phyloP scores from a whole-genome alignment of 1,140 invertebrate genomes.

The Hypothenemus hampei region DNA sequence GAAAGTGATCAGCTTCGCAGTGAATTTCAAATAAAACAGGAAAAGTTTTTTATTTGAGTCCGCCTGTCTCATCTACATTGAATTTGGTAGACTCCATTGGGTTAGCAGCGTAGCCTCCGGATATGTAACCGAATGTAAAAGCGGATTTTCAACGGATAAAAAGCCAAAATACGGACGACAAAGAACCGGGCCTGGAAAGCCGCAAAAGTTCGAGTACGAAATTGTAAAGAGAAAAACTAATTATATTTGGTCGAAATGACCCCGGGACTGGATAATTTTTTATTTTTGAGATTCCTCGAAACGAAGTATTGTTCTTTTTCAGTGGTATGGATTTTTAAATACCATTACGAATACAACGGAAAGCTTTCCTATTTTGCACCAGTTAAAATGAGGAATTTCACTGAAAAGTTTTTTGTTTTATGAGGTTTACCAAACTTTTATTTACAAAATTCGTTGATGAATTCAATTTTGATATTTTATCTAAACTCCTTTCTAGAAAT shows the following conservation, averaged over 20 bases:
- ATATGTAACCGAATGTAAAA: slow-evolving; percentile 35
- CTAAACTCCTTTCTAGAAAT: too few relatives aligned
- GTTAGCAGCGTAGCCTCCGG: slow-evolving; percentile 38
- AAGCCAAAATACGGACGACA: slow-evolving; percentile 21
- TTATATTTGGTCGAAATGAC: slow-evolving; percentile 8
- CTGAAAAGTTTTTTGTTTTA: too few relatives aligned
- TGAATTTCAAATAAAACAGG: slow-evolving; percentile 40
- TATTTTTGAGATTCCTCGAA: too few relatives aligned
- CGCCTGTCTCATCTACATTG: slow-evolving; percentile 42
- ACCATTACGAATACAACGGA: too few relatives aligned
- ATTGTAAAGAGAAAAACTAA: slow-evolving; percentile 14
- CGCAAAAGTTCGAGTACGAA: slow-evolving; percentile 7
- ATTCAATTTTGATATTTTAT: too few relatives aligned
- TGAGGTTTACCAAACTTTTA: too few relatives aligned
- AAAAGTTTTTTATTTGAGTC: slow-evolving; percentile 39
- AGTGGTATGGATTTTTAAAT: too few relatives aligned
- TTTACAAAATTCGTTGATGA: too few relatives aligned
- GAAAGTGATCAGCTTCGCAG: slow-evolving; percentile 38
- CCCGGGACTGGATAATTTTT: slow-evolving; percentile 4
- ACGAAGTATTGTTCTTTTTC: too few relatives aligned
- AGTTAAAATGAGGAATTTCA: too few relatives aligned
- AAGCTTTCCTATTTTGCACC: too few relatives aligned
- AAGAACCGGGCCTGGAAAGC: slow-evolving; percentile 12
- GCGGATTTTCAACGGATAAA: slow-evolving; percentile 31
- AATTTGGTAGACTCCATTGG: slow-evolving; percentile 42